Evolutionary conservation across 2,797 vertebrate genomes (phyloP).

Genomic region (Karalla daura): DNA sequence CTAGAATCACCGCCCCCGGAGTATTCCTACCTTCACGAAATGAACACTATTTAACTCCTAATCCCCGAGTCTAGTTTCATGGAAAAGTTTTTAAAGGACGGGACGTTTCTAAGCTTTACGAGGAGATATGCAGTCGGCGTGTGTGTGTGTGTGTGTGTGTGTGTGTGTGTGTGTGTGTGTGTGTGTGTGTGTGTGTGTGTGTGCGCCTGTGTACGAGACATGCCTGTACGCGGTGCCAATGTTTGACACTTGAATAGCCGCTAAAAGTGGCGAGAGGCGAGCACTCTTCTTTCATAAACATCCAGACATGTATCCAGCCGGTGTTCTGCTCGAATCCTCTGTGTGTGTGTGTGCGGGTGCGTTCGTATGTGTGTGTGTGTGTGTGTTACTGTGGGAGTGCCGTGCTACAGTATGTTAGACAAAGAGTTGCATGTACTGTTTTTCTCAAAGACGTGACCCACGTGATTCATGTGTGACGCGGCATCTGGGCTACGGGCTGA

Average conservation of each 20-base stretch:
- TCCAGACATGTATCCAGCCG: conserved; percentile 61
- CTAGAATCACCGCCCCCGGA: conserved; percentile 56
- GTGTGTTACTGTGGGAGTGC: conserved; percentile 64
- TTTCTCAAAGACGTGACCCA: conserved; percentile 39
- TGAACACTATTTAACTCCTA: conserved; percentile 54
- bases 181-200: conserved; percentile 69
- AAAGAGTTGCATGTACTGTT: conserved; percentile 67
- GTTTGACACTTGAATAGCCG: conserved; percentile 63
- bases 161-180: conserved; percentile 70
- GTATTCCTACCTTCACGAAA: conserved; percentile 55
- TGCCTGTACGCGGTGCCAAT: conserved; percentile 62
- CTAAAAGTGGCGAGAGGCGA: conserved; percentile 28
- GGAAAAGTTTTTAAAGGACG: conserved; percentile 67
- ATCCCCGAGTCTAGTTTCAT: conserved; percentile 71
- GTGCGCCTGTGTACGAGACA: too few species aligned
- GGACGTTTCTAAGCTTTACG: conserved; percentile 77
- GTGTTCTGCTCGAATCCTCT: conserved; percentile 53
- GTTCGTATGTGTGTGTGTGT: too few species aligned
- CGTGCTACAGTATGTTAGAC: conserved; percentile 50
- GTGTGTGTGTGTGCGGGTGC: too few species aligned
- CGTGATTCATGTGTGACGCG: conserved; percentile 43
- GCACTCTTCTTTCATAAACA: conserved; percentile 61
- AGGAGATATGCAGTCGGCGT: conserved; percentile 72
- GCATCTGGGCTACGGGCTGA: too few species aligned
- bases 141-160: conserved; percentile 68